Percentiles rank a stretch among this genome's conserved stretches.
Conservation (phyloP, 2,113 vertebrate species). For the Rhizomys pruinosus region DNA sequence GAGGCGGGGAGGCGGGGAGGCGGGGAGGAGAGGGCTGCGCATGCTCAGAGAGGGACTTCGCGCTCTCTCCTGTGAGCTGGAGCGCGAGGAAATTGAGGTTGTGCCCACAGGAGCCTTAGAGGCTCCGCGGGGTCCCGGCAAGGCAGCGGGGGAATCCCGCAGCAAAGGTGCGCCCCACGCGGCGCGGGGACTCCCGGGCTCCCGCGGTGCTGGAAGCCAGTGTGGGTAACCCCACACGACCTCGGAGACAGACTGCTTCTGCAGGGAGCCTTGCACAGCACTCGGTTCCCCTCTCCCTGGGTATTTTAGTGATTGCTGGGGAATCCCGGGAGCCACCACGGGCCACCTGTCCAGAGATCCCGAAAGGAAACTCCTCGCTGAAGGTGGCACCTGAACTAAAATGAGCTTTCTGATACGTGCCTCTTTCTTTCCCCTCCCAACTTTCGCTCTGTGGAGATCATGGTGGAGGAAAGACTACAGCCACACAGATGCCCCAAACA, state of each 20-base stretch:
- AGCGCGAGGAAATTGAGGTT: not conserved
- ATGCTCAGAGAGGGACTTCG: slow-evolving; percentile 75
- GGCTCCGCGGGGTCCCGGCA: not conserved
- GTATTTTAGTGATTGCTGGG: not conserved
- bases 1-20: not conserved
- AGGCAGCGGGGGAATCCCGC: slow-evolving; percentile 28
- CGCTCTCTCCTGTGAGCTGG: not conserved
- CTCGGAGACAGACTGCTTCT: not conserved
- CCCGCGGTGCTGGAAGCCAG: not conserved
- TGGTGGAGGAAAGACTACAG: not conserved
- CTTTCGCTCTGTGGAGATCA: slow-evolving; percentile 35
- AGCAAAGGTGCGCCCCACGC: not conserved
- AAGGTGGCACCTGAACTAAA: not conserved
- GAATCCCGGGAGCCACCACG: not conserved
- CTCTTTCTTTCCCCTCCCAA: slow-evolving; percentile 27
- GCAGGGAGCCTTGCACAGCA: not conserved
- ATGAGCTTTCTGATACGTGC: not conserved
- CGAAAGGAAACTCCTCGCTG: not conserved
- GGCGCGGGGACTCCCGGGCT: not conserved
- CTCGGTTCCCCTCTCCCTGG: not conserved
- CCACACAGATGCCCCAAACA: not conserved
- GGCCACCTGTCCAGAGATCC: not conserved
- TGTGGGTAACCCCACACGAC: slow-evolving; percentile 11
- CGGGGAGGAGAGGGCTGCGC: slow-evolving; percentile 69
- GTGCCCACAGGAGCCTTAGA: not conserved